These are phyloP conservation scores for Leptinotarsa texana DNA, from an alignment of 1,140 invertebrate species.

Conservation along the genomic window DNA sequence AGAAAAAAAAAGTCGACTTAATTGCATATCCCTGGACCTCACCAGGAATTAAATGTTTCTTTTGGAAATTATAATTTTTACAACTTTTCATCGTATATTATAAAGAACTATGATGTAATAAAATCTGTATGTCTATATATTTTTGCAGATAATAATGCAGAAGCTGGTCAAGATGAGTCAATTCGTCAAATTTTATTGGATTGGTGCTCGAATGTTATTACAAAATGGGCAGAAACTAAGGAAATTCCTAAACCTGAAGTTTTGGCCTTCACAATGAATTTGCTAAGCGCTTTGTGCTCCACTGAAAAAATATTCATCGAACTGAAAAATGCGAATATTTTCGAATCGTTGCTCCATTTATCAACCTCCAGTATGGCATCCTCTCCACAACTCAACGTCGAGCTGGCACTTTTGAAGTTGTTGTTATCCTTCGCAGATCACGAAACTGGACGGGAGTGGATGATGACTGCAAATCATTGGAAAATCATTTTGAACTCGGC, in stretches of 20 bases:
- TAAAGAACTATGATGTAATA: neutral
- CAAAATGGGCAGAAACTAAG: slow-evolving; percentile 40
- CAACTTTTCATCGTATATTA: no score
- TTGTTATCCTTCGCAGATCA: slow-evolving; percentile 60
- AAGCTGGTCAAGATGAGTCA: neutral
- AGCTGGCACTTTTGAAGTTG: slow-evolving; percentile 64
- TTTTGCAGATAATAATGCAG: neutral
- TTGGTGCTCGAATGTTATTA: slow-evolving; percentile 30
- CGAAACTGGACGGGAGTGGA: slow-evolving; percentile 61
- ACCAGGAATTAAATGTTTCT: no score
- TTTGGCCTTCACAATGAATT: slow-evolving; percentile 56
- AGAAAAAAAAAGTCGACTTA: no score
- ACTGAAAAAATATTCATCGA: slow-evolving; percentile 55
- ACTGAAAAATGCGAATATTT: slow-evolving; percentile 55
- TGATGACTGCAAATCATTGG: slow-evolving; percentile 61
- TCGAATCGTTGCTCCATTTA: slow-evolving; percentile 51
- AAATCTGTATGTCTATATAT: slow-evolving; percentile 7
- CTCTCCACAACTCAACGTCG: slow-evolving; percentile 60
- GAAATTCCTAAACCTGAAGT: slow-evolving; percentile 54
- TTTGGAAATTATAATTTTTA: no score
- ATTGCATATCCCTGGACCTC: no score
- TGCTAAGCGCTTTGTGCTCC: slow-evolving; percentile 55
- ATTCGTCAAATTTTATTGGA: neutral
- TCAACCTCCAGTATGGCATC: slow-evolving; percentile 50
- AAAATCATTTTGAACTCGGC: slow-evolving; percentile 60